Evolutionary conservation across 2,113 vertebrate genomes (phyloP), one percentile per base, ranked within the genome.

Genomic region (Galeopterus variegatus): DNA sequence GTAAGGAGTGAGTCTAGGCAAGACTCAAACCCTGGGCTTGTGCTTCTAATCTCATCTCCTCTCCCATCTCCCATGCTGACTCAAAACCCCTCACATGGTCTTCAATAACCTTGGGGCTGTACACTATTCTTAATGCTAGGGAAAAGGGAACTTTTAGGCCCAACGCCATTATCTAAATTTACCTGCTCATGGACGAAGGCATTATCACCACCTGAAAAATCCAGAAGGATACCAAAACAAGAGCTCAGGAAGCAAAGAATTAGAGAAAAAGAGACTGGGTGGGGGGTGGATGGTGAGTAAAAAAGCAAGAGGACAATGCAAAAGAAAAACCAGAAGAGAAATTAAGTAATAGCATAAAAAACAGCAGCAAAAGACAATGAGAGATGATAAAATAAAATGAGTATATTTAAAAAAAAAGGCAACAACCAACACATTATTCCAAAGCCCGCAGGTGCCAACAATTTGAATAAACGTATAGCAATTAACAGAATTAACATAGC

Each of bases 401-500:
- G 52, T 90, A 81, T 90, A 77, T 88, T 93, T 86, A 75, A 33
- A 82, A 93, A 90, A 79, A 89, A 94, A 90, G 48, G 36, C 67
- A 50, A 60, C 73, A 97, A 94, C 89, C 97, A 95, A 97, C 90
- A 97, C 92, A 98, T 98, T 98, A 99, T 98, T 88, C 97, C 97
- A 97, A 98, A 98, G 98, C 98, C 98, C 11, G 87, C 99, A 99
- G 98, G 98, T 99, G 99, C 98, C 97, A 98, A 98, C 98, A 98
- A 99, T 98, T 98, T 98, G 97, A 99, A 99, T 98, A 98, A 99
- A 99, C 93, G 4, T 98, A 98, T 96, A 98, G 97, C 99, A 99
- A 99, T 99, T 99, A 99, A 98, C 98, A 98, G 98, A 99, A 99
- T 99, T 99, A 99, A 98, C 98, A 99, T 97, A 98, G 98, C 98